Percentiles rank a stretch among this genome's conserved stretches.
phyloP scores from a whole-genome alignment of 2,113 vertebrate species.

The Neotoma lepida region DNA sequence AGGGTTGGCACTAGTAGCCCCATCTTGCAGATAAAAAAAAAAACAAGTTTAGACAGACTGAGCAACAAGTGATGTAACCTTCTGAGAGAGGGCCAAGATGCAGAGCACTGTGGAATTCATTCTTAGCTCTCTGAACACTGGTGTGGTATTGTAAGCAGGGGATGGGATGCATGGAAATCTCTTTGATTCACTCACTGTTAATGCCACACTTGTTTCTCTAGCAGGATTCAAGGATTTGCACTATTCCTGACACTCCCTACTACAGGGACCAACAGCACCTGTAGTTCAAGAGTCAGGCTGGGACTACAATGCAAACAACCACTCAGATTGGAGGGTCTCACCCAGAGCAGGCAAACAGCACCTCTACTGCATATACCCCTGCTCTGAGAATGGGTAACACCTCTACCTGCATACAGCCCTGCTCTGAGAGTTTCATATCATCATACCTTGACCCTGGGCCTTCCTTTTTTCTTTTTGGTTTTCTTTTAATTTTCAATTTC shows the following conservation, averaged over 20 bases:
- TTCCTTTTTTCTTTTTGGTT: background rate
- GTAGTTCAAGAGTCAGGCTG: background rate
- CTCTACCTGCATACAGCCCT: background rate
- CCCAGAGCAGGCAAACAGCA: background rate
- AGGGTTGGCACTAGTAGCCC: background rate
- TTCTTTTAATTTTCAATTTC: slow-evolving; percentile 38
- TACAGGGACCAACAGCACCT: background rate
- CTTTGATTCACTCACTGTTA: background rate
- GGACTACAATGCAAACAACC: background rate
- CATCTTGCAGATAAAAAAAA: background rate
- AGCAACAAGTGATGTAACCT: background rate
- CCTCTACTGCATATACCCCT: background rate
- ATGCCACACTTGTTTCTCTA: background rate
- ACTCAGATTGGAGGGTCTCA: background rate
- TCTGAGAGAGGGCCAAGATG: background rate
- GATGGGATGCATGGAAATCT: background rate
- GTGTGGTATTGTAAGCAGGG: background rate
- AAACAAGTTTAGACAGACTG: background rate
- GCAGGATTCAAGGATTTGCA: background rate
- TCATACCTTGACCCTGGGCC: background rate
- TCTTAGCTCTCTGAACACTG: background rate
- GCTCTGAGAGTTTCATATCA: background rate
- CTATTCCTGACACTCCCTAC: background rate
- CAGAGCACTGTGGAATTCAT: background rate
- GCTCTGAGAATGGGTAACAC: background rate